These are phyloP conservation scores for Syngnathus acus DNA, from an alignment of 2,797 vertebrate genomes.

Conservation along the genomic window DNA sequence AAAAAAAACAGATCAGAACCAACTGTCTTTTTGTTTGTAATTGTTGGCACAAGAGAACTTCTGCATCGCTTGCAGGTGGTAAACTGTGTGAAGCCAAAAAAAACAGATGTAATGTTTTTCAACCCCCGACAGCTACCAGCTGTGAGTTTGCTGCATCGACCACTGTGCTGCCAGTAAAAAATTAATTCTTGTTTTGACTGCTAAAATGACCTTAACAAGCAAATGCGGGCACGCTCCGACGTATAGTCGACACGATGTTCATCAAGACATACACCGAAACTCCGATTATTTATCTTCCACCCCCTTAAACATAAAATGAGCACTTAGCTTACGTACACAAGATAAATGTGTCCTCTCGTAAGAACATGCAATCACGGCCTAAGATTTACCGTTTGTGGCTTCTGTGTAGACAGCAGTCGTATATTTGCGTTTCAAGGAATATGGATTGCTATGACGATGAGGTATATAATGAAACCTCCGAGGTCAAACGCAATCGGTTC, in stretches of 20 bases:
- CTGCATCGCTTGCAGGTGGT: conserved; percentile 9
- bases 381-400: not conserved
- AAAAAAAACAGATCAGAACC: conserved; percentile 5
- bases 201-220: not conserved
- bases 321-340: conserved; percentile 3
- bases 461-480: not conserved
- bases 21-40: not conserved
- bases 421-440: conserved; percentile 5
- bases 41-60: conserved; percentile 24
- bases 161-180: not conserved
- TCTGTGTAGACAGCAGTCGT: not conserved
- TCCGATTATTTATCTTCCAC: not conserved
- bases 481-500: not conserved
- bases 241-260: not conserved
- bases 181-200: not conserved
- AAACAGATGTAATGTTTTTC: conserved; percentile 7
- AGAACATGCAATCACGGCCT: not conserved
- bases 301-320: not conserved
- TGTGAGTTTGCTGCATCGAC: not conserved
- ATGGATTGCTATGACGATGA: not conserved
- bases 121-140: not conserved
- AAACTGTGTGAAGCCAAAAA: conserved; percentile 2
- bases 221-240: not conserved
- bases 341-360: conserved; percentile 3
- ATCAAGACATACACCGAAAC: not conserved